Percentiles rank a stretch among this genome's conserved stretches.
Evolutionary conservation across 2,888 invertebrate species (phyloP).

Genomic region (Encarsia formosa): DNA sequence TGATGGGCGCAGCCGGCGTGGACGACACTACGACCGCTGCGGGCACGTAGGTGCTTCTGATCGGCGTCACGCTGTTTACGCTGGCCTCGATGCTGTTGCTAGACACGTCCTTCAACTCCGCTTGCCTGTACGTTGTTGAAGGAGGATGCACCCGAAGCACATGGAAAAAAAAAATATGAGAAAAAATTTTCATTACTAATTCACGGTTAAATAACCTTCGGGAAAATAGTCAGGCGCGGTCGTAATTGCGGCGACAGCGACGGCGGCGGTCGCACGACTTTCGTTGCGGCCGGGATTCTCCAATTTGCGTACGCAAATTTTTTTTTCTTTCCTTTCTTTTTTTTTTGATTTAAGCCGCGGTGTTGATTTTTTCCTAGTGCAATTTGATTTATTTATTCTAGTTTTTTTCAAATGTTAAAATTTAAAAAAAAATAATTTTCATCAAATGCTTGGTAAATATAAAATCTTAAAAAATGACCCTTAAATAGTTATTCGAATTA

Average conservation of each 20-base stretch:
- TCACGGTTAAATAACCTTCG: neutral
- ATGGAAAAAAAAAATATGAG: neutral
- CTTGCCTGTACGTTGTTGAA: constrained; percentile 42
- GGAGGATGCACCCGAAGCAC: neutral
- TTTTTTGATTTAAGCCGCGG: neutral
- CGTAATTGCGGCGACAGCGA: no score
- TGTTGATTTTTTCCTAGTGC: no score
- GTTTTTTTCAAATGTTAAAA: no score
- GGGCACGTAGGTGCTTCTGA: constrained; percentile 23
- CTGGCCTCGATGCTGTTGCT: constrained; percentile 44
- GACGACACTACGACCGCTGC: no score
- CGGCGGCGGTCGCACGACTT: no score
- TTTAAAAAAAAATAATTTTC: no score
- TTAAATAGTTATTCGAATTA: no score
- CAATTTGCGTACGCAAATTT: neutral
- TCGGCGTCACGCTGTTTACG: constrained; percentile 37
- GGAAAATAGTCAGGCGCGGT: no score
- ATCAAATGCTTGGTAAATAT: no score
- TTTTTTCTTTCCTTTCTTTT: neutral
- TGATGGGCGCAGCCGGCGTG: constrained; percentile 25
- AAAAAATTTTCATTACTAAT: no score
- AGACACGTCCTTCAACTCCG: constrained; percentile 38
- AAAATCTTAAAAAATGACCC: no score
- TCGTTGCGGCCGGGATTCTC: neutral
- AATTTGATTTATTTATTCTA: no score